A percentile compares a stretch with the other conserved stretches of the same genome.
Evolutionary conservation across 2,797 vertebrate genomes (phyloP).

Genomic region (Synaphobranchus kaupii): DNA sequence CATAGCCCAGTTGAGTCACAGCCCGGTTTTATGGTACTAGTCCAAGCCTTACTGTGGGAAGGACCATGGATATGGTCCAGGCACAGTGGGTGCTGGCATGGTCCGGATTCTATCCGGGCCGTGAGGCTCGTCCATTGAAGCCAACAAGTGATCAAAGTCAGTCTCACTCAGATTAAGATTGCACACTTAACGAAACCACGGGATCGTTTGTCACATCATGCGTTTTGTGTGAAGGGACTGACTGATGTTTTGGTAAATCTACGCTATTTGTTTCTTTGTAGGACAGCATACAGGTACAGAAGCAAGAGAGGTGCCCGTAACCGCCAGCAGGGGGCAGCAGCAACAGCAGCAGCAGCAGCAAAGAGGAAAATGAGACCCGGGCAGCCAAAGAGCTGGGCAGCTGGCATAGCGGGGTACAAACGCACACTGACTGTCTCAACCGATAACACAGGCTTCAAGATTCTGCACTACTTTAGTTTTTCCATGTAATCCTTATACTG

Average conservation of each 20-base stretch:
- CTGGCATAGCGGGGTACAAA: neutral
- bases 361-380: neutral
- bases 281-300: neutral
- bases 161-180: no score
- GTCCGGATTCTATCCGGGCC: no score
- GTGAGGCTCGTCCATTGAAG: no score
- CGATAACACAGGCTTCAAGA: neutral
- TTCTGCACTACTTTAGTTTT: no score
- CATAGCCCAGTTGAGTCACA: no score
- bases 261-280: neutral
- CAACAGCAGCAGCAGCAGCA: constrained; percentile 5
- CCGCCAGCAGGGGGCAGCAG: constrained; percentile 10
- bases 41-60: no score
- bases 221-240: neutral
- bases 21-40: no score
- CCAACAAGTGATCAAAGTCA: no score
- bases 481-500: no score
- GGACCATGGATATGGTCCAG: no score
- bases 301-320: neutral
- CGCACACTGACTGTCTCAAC: neutral
- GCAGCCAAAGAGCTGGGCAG: neutral
- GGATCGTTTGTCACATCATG: neutral
- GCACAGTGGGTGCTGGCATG: no score
- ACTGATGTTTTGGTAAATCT: neutral
- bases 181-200: no score